phyloP scores from a whole-genome alignment of 2,888 invertebrate species.

The Drosophila pseudotalamancana region DNA sequence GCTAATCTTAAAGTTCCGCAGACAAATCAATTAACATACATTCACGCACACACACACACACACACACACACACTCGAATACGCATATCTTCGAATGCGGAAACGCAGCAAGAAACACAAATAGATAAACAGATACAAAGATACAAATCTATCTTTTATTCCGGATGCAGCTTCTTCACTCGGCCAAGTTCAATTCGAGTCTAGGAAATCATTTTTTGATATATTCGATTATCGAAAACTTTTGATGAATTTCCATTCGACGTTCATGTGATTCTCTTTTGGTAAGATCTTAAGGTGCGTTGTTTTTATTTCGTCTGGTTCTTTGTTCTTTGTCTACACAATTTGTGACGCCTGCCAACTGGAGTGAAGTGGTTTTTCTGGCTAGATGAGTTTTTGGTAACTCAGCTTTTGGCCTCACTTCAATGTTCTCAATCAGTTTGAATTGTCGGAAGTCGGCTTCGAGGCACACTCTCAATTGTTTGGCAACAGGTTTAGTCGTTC shows the following conservation, averaged over 20 bases:
- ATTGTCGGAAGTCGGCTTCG: constrained; percentile 37
- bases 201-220: constrained; percentile 37
- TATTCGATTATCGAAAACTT: background rate
- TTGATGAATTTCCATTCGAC: constrained; percentile 10
- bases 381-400: constrained; percentile 49
- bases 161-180: constrained; percentile 30
- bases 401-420: constrained; percentile 20
- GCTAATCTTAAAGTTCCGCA: constrained; percentile 45
- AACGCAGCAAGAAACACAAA: constrained; percentile 36
- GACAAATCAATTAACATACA: constrained; percentile 25
- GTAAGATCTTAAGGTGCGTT: constrained; percentile 15
- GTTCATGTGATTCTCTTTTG: constrained; percentile 11
- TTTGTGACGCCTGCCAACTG: constrained; percentile 11
- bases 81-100: constrained; percentile 62
- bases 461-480: constrained; percentile 6
- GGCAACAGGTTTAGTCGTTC: constrained; percentile 15
- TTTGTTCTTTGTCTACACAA: constrained; percentile 44
- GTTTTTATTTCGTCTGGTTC: constrained; percentile 23
- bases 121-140: background rate
- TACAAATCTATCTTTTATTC: constrained; percentile 5
- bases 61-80: background rate
- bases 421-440: constrained; percentile 26
- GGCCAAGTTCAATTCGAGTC: constrained; percentile 51
- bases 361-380: constrained; percentile 52
- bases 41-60: constrained; percentile 8